Evolutionary conservation across 2,888 invertebrate species (phyloP).

Genomic region (Sisyra nigra): DNA sequence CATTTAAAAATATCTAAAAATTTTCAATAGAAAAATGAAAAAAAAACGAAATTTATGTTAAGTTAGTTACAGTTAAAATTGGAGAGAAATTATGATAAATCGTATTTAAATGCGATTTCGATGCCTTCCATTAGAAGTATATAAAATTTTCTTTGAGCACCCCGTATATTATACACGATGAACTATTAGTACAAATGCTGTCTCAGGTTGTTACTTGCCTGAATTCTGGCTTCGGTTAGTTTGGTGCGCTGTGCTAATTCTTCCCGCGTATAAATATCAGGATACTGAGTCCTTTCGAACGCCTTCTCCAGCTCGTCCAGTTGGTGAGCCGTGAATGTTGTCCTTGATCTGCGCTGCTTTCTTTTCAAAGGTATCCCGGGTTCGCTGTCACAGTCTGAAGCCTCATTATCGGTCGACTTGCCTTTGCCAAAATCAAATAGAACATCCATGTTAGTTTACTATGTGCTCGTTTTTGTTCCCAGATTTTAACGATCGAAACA

Average conservation of each 20-base stretch:
- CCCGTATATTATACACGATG: too few species aligned
- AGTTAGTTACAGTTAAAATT: too few species aligned
- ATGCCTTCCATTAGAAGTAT: too few species aligned
- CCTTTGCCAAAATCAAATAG: constrained; percentile 19
- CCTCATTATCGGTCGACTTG: constrained; percentile 24
- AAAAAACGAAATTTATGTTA: too few species aligned
- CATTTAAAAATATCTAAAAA: too few species aligned
- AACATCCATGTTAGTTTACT: not conserved
- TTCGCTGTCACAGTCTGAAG: constrained; percentile 75
- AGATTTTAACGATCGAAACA: too few species aligned
- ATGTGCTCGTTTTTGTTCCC: not conserved
- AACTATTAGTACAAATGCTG: constrained; percentile 4
- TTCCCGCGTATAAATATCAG: constrained; percentile 87
- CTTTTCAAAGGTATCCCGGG: constrained; percentile 80
- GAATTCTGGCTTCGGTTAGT: constrained; percentile 85
- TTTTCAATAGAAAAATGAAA: too few species aligned
- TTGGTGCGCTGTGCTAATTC: constrained; percentile 82
- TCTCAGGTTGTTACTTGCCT: constrained; percentile 34
- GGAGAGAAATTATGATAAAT: too few species aligned
- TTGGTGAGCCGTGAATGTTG: constrained; percentile 89
- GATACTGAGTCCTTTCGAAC: constrained; percentile 87
- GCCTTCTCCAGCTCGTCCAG: constrained; percentile 81
- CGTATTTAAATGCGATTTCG: too few species aligned
- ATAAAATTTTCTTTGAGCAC: too few species aligned
- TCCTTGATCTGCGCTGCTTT: constrained; percentile 81